Conservation (phyloP, 2,888 invertebrate genomes). For the Heterodera filipjevi region DNA sequence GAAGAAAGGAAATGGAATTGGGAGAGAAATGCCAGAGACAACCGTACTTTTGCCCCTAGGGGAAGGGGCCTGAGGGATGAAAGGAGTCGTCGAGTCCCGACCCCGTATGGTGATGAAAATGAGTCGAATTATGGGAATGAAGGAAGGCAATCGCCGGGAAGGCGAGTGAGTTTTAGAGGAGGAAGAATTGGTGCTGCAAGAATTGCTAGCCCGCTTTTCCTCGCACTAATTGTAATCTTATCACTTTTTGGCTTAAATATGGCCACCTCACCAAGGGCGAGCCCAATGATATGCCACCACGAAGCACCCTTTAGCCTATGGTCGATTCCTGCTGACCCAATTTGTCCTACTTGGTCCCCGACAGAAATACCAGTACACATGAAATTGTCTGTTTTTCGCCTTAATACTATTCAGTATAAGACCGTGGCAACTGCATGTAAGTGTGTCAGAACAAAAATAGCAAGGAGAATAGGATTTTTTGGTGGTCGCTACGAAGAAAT, state of each 20-base stretch:
- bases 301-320: background rate
- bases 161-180: background rate
- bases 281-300: background rate
- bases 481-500: background rate
- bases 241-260: background rate
- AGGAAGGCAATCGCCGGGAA: background rate
- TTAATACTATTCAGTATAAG: constrained; percentile 22
- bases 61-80: background rate
- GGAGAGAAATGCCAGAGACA: background rate
- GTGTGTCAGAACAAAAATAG: constrained; percentile 7
- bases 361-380: background rate
- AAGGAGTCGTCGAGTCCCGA: background rate
- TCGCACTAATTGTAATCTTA: background rate
- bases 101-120: background rate
- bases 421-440: background rate
- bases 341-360: background rate
- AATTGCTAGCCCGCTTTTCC: background rate
- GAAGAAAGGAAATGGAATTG: background rate
- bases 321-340: background rate
- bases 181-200: background rate
- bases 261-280: background rate
- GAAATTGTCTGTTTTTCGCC: background rate
- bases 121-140: background rate
- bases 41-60: background rate
- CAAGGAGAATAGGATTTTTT: constrained; percentile 16